Evolutionary conservation across 2,888 invertebrate species (phyloP).

Genomic region (Blera fallax): DNA sequence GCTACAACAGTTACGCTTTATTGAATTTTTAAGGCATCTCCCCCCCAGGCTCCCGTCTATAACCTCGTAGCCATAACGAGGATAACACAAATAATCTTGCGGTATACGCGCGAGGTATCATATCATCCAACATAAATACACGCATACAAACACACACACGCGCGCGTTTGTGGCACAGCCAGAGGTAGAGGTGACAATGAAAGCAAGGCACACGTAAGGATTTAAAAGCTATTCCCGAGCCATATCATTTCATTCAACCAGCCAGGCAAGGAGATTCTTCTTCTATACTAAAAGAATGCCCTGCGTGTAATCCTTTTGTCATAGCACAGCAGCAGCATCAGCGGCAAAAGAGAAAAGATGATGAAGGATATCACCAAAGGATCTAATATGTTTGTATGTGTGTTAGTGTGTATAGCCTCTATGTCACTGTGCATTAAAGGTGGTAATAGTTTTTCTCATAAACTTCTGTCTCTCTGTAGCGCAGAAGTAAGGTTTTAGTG

Average conservation of each 20-base stretch:
- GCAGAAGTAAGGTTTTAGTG: conserved; percentile 53
- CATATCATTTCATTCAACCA: conserved; percentile 17
- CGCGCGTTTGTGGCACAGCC: no score
- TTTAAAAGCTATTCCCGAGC: conserved; percentile 59
- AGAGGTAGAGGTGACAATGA: conserved; percentile 16
- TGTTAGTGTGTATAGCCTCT: neutral
- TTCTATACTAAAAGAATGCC: conserved; percentile 26
- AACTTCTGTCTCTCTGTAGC: conserved; percentile 33
- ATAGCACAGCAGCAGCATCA: neutral
- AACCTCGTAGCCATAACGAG: conserved; percentile 28
- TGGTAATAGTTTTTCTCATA: conserved; percentile 66
- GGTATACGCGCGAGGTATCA: conserved; percentile 33
- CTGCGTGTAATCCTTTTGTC: conserved; percentile 63
- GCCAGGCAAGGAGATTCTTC: conserved; percentile 6
- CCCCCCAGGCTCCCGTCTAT: no score
- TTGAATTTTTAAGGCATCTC: conserved; percentile 60
- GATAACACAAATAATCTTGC: conserved; percentile 60
- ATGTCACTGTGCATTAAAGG: conserved; percentile 39
- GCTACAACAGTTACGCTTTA: conserved; percentile 50
- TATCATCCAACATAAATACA: neutral
- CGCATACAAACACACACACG: neutral
- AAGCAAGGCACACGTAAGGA: conserved; percentile 36
- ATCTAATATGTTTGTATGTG: neutral
- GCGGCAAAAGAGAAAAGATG: conserved; percentile 11
- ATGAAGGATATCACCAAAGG: conserved; percentile 14